phyloP scores from a whole-genome alignment of 2,113 vertebrate species.

The Pyxicephalus adspersus region DNA sequence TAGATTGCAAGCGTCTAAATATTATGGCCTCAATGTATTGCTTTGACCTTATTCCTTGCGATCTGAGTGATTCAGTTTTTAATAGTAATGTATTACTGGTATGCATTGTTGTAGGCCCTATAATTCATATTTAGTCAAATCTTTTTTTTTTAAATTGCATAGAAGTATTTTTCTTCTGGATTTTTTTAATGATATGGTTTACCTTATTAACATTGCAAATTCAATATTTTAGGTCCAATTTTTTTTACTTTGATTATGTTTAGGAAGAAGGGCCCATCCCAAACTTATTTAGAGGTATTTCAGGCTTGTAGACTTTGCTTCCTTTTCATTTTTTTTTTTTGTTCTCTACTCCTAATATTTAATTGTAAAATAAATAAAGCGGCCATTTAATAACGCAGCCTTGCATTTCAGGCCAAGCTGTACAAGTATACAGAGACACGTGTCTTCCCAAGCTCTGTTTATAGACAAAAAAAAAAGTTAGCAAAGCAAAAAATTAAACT shows the following conservation, averaged over 20 bases:
- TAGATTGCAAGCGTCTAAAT: not conserved
- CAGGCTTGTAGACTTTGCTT: not conserved
- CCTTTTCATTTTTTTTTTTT: not conserved
- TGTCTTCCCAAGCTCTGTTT: too few species aligned
- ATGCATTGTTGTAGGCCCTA: too few species aligned
- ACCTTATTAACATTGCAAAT: not conserved
- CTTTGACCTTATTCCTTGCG: not conserved
- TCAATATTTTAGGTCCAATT: not conserved
- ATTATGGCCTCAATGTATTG: not conserved
- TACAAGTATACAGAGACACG: not conserved
- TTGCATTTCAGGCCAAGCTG: not conserved
- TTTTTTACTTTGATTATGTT: not conserved
- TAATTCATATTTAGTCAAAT: not conserved
- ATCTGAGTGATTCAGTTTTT: not conserved
- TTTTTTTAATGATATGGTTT: not conserved
- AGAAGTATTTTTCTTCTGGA: not conserved
- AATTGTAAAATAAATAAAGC: not conserved
- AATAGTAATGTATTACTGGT: not conserved
- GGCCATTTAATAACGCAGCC: not conserved
- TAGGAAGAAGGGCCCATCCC: not conserved
- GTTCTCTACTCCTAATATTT: too few species aligned
- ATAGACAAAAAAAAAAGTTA: conserved; percentile 25
- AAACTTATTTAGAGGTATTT: not conserved
- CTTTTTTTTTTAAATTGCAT: not conserved
- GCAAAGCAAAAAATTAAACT: conserved; percentile 32